These are phyloP conservation scores for Neoscelio sp. DNA, from an alignment of 2,888 invertebrate genomes.

Conservation along the genomic window DNA sequence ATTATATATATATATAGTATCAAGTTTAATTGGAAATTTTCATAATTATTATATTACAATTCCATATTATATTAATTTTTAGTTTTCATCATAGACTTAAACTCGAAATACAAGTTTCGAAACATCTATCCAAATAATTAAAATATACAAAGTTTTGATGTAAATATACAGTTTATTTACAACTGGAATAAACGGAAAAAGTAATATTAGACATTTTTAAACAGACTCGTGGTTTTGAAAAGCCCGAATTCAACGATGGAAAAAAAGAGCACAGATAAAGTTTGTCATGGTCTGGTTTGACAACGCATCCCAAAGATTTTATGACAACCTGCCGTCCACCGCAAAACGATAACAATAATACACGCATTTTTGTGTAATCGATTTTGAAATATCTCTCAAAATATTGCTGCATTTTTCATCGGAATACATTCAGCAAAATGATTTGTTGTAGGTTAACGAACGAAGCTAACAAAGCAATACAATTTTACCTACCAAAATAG, in stretches of 20 bases:
- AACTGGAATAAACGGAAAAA: too few species aligned
- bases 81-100: too few species aligned
- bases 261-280: slow-evolving; percentile 13
- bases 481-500: too few species aligned
- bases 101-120: too few species aligned
- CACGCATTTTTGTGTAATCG: slow-evolving; percentile 27
- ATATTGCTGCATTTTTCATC: slow-evolving; percentile 10
- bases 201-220: slow-evolving; percentile 8
- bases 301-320: slow-evolving; percentile 13
- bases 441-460: slow-evolving; percentile 4
- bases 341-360: slow-evolving; percentile 21
- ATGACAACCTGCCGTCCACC: slow-evolving; percentile 12
- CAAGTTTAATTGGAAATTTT: too few species aligned
- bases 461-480: too few species aligned
- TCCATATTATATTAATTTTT: too few species aligned
- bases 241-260: not conserved
- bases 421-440: not conserved
- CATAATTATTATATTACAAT: too few species aligned
- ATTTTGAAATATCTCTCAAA: slow-evolving; percentile 32
- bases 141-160: too few species aligned
- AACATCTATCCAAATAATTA: too few species aligned
- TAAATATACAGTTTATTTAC: too few species aligned
- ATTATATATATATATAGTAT: too few species aligned
- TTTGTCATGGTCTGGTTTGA: slow-evolving; percentile 11
- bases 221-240: not conserved